phyloP scores from a whole-genome alignment of 2,888 invertebrate genomes.

The Thymelicus lineola region DNA sequence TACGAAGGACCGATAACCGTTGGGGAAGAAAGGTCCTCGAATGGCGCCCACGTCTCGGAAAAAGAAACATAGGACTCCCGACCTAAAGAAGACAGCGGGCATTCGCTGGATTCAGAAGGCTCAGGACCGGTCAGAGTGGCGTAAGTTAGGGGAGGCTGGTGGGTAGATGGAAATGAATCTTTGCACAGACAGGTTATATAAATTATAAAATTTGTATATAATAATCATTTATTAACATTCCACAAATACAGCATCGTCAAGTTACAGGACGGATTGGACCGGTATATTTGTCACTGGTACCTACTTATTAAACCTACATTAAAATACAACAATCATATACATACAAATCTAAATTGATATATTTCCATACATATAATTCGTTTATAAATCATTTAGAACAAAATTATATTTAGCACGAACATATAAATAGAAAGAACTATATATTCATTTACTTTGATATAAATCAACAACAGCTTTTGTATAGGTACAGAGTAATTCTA shows the following conservation, averaged over 20 bases:
- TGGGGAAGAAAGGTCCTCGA: too few relatives aligned
- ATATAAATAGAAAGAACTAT: conserved; percentile 29
- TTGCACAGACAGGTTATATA: not conserved
- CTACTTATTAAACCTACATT: conserved; percentile 19
- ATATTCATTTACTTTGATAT: conserved; percentile 14
- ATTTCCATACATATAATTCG: conserved; percentile 23
- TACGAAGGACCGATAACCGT: too few relatives aligned
- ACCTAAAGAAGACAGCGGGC: too few relatives aligned
- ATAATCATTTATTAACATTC: conserved; percentile 53
- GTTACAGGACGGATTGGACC: conserved; percentile 43
- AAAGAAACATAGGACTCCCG: too few relatives aligned
- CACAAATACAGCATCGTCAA: conserved; percentile 50
- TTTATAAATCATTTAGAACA: conserved; percentile 20
- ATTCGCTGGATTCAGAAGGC: too few relatives aligned
- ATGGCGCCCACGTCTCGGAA: too few relatives aligned
- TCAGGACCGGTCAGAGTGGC: too few relatives aligned
- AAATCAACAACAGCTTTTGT: conserved; percentile 19
- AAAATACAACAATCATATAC: conserved; percentile 40
- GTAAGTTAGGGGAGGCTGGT: too few relatives aligned
- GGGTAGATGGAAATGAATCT: too few relatives aligned
- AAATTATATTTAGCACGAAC: conserved; percentile 19
- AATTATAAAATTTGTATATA: conserved; percentile 34
- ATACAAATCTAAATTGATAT: conserved; percentile 32
- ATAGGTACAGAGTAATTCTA: conserved; percentile 37
- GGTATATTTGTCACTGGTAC: conserved; percentile 44